Base-by-base conservation (phyloP, 2,797 vertebrate species). In the Erethizon dorsatum region DNA sequence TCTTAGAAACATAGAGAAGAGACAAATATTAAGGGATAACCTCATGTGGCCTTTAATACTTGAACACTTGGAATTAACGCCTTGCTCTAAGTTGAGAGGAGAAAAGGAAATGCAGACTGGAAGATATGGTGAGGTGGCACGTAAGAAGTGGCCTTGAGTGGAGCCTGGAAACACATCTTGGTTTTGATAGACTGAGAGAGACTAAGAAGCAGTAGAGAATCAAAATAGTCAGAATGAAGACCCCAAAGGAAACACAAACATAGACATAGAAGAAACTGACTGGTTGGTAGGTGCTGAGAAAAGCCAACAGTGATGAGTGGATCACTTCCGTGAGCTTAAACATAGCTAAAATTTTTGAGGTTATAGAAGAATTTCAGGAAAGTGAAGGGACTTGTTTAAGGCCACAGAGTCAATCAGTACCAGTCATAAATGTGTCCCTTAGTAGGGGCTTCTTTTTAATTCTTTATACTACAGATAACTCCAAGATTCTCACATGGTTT, bases 241-340 rank as follows among this genome's bases (percentile, higher is more conserved):
- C 10, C 2, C 24, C 20, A 52, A 52, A 50, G 24, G 5, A 18
- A 1, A 0, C 20, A 86, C 9, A 0, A 37, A 31, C 6, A 26
- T 50, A 7, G 5, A 71, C 57, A 75, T 86, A 4, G 1, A 31
- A 2, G 65, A 93, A 33, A 79, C 2, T 73, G 31, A 65, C 3
- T 20, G 1, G 1, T 14, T 33, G 22, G 14, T 80, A n/a, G 10
- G 1, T 28, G 5, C n/a, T 57, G 4, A 54, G 22, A n/a, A 77
- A 12, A 79, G 20, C 28, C 7, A 37, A 17, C 50, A 67, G 15
- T 8, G 3, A 71, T 33, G 18, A 5, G 11, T 67, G 13, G 69
- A 54, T 37, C 54, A 41, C 0, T 79, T 5, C 54, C 54, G 14
- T 79, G 41, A 13, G 2, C 15, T 31, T 83, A 88, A 89, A 41